Evolutionary conservation across 1,140 invertebrate species (phyloP).

Genomic region (Nixonia krombeini): DNA sequence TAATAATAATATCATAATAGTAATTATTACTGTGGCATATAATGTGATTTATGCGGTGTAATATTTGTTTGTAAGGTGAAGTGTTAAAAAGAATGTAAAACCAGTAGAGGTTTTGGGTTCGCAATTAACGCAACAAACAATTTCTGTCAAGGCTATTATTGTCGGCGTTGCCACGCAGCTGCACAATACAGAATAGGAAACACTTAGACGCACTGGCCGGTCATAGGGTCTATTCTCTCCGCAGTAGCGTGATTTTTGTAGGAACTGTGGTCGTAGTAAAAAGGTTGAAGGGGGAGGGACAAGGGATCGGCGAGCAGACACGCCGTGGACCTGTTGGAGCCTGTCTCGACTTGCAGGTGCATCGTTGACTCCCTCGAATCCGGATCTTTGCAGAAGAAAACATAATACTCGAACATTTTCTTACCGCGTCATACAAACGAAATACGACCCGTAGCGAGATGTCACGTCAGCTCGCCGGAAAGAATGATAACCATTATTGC

Average conservation of each 20-base stretch:
- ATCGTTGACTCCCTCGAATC: constrained; percentile 39
- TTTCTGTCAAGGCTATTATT: no score
- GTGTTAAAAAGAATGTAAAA: no score
- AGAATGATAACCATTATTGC: constrained; percentile 18
- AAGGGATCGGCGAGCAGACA: constrained; percentile 33
- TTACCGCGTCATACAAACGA: constrained; percentile 18
- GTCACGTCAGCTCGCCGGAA: constrained; percentile 20
- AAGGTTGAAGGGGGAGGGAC: constrained; percentile 21
- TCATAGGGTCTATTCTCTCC: constrained; percentile 34
- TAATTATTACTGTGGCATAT: no score
- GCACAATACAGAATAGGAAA: constrained; percentile 13
- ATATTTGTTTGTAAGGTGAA: no score
- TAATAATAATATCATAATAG: no score
- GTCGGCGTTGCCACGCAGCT: no score
- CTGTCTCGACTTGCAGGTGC: constrained; percentile 63
- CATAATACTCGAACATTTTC: constrained; percentile 42
- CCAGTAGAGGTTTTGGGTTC: no score
- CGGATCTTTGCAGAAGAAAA: constrained; percentile 49
- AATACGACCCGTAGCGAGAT: constrained; percentile 29
- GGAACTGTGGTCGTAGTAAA: constrained; percentile 35
- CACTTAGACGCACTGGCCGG: constrained; percentile 31
- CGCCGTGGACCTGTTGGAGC: constrained; percentile 56
- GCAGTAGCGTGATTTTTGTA: constrained; percentile 29
- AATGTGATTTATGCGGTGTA: no score
- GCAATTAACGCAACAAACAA: no score